Conservation (phyloP, 2,888 invertebrate genomes). For the Suillia variegata region DNA sequence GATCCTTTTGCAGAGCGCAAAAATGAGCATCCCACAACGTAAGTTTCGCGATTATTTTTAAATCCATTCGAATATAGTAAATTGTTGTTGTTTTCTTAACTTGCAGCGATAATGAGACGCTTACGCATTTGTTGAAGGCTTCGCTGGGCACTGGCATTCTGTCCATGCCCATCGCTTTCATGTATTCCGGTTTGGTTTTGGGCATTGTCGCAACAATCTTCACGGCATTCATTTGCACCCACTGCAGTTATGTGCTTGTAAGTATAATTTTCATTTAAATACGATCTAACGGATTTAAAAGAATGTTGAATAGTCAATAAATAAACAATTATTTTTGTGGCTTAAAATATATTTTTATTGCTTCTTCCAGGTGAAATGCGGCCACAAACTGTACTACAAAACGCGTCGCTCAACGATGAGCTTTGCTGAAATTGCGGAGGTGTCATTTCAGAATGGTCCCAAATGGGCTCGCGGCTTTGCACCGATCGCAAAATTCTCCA, state of each 20-base stretch:
- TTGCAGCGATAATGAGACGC: conserved; percentile 84
- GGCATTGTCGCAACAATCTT: conserved; percentile 84
- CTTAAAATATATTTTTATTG: background rate
- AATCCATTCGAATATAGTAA: background rate
- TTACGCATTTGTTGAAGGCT: conserved; percentile 93
- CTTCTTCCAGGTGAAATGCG: conserved; percentile 74
- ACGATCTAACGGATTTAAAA: background rate
- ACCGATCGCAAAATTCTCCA: conserved; percentile 57
- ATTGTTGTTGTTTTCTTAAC: conserved; percentile 5
- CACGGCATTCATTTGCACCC: conserved; percentile 88
- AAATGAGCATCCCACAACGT: conserved; percentile 80
- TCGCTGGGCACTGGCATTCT: conserved; percentile 96
- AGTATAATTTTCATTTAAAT: conserved; percentile 57
- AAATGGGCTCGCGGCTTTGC: conserved; percentile 70
- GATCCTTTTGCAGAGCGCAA: conserved; percentile 78
- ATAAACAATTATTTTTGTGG: background rate
- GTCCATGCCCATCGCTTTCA: conserved; percentile 92
- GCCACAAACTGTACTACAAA: conserved; percentile 78
- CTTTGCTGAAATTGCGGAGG: conserved; percentile 85
- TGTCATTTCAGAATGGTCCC: conserved; percentile 80
- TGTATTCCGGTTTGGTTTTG: conserved; percentile 80
- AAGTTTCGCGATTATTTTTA: conserved; percentile 59
- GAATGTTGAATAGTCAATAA: background rate
- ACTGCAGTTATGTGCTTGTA: conserved; percentile 91
- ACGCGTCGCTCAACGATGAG: conserved; percentile 76